Evolutionary conservation across 2,888 invertebrate species (phyloP).

Genomic region (Caenorhabditis sulstoni): DNA sequence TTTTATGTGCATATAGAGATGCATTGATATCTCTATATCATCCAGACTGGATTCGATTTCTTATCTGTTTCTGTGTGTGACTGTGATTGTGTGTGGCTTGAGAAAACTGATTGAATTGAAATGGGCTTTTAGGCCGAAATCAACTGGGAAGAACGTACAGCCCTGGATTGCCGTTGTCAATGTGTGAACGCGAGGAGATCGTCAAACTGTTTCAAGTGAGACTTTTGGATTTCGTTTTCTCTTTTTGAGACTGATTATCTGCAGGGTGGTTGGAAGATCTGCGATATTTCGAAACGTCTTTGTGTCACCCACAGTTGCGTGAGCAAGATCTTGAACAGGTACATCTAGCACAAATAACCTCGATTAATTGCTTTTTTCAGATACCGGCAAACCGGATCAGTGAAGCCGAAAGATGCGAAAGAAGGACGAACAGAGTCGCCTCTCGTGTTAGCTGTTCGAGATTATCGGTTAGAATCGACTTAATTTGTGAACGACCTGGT

Average conservation of each 20-base stretch:
- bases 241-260: too few relatives aligned
- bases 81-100: slow-evolving; percentile 25
- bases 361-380: slow-evolving; percentile 62
- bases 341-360: slow-evolving; percentile 1
- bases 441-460: slow-evolving; percentile 77
- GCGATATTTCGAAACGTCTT: slow-evolving; percentile 78
- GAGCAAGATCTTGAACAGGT: slow-evolving; percentile 79
- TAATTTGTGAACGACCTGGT: slow-evolving; percentile 1
- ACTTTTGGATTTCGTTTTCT: too few relatives aligned
- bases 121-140: slow-evolving; percentile 72
- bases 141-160: slow-evolving; percentile 79
- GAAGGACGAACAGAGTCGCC: slow-evolving; percentile 79
- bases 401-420: slow-evolving; percentile 80
- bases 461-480: slow-evolving; percentile 68
- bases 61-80: slow-evolving; percentile 25
- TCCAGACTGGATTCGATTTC: slow-evolving; percentile 33
- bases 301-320: slow-evolving; percentile 80
- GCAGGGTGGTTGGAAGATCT: slow-evolving; percentile 79
- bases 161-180: slow-evolving; percentile 78
- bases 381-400: slow-evolving; percentile 79
- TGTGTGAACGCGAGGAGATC: slow-evolving; percentile 78
- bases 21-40: slow-evolving; percentile 28
- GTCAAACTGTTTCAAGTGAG: slow-evolving; percentile 74
- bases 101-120: slow-evolving; percentile 8
- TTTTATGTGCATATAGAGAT: slow-evolving; percentile 43